Base-by-base conservation (phyloP, 2,888 invertebrate genomes). In the Hyposoter didymator region DNA sequence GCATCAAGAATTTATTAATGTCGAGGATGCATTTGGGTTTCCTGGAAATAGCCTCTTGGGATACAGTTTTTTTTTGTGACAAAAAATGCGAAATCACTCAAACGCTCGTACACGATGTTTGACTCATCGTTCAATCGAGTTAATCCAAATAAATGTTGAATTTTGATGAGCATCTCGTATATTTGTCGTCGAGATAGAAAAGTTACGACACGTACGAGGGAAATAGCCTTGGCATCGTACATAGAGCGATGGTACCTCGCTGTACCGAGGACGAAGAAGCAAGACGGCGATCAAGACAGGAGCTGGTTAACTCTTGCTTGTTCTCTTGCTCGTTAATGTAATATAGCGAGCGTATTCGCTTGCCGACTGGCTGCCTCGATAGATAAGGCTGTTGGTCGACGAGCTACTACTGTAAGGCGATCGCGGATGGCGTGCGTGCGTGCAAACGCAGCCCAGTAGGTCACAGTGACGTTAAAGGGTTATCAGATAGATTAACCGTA, bases 381-480 rank as follows among this genome's bases (percentile, higher is more conserved):
- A 69, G 80, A 73, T 73, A 39, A 67, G 80, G 84, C 86, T 59
- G 22, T 14, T 69, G 86, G 85, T 62, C 84, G 84, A 78, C 78
- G 6, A 78, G 66, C 67, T 79, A 14, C 19, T 79, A 14, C 19
- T 67, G 62, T 39, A 76, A 80, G 73, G 79, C 55, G 78, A 79
- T 82, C 73, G 79, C 74, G 84, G 84, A 86, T 88, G 78, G 87
- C 88, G 78, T 86, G 87, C 84, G 82, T 91, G 91, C 90, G 88
- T 90, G 91, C 89, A 89, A 88, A 91, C 89, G 89, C 87, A 88
- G 87, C 88, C 84, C 88, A 89, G 87, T 90, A 87, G 91, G 91
- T 90, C 91, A 90, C 88, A 89, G 88, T 88, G 89, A 90, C 90
- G 89, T 88, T 89, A 90, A 90, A 89, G 90, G 91, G 89, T 89